These are phyloP conservation scores for Thalassarche chlororhynchos DNA, from an alignment of 2,113 vertebrate genomes.

Conservation along the genomic window DNA sequence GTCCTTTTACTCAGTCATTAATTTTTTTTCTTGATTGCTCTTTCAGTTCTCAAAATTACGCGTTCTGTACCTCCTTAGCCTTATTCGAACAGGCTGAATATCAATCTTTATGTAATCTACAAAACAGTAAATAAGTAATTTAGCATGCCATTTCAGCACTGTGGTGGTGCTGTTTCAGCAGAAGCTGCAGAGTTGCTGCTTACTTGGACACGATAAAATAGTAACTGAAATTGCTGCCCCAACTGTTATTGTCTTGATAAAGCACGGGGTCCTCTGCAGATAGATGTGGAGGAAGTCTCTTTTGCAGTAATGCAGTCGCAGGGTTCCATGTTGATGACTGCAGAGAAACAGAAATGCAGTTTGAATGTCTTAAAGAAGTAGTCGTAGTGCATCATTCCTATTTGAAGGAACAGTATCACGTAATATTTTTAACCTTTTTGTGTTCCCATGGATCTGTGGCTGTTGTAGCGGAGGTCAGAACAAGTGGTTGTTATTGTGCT, in stretches of 20 bases:
- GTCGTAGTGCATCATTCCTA: neutral
- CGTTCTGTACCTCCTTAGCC: accelerated
- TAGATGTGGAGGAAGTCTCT: neutral
- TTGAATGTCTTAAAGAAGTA: neutral
- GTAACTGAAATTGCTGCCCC: neutral
- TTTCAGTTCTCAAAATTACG: neutral
- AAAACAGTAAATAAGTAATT: neutral
- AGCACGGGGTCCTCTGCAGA: neutral
- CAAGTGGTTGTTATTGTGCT: neutral
- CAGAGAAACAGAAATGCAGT: neutral
- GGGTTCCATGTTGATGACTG: neutral
- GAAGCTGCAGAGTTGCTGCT: neutral
- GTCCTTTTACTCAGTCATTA: neutral
- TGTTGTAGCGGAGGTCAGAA: neutral
- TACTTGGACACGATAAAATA: neutral
- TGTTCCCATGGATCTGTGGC: neutral
- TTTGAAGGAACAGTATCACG: neutral
- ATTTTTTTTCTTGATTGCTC: neutral
- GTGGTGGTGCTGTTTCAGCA: neutral
- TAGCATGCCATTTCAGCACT: neutral
- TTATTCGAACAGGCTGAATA: neutral
- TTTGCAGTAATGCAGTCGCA: neutral
- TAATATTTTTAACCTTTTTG: neutral
- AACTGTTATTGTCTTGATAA: neutral
- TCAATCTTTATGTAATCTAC: neutral